Conservation (phyloP, 2,113 vertebrate genomes). For the Austrofundulus limnaeus region DNA sequence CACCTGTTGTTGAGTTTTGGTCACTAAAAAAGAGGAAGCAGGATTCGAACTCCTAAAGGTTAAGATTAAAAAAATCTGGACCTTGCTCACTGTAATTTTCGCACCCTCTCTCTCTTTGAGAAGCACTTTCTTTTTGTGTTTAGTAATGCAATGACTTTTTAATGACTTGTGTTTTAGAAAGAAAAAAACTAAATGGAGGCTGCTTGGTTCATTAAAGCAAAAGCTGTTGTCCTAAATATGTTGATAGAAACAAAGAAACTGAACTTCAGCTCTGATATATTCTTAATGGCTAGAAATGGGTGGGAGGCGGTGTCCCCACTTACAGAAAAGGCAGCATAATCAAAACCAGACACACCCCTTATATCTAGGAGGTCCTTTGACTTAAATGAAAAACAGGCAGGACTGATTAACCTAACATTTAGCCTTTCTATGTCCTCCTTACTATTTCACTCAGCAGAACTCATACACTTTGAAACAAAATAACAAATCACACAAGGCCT, state of each 20-base stretch:
- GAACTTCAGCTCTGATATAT: conserved; percentile 9
- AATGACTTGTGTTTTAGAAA: conserved; percentile 26
- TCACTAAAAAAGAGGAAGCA: conserved; percentile 24
- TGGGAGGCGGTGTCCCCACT: conserved; percentile 5
- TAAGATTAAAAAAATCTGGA: conserved; percentile 16
- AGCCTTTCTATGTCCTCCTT: conserved; percentile 65
- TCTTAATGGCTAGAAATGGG: conserved; percentile 7
- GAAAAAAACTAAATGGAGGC: conserved; percentile 36
- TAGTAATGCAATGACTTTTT: conserved; percentile 12
- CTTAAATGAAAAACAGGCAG: conserved; percentile 59
- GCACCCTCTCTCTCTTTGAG: background rate
- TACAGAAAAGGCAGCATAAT: conserved; percentile 36
- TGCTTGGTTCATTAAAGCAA: conserved; percentile 31
- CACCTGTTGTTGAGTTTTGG: conserved; percentile 21
- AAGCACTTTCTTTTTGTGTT: conserved; percentile 9
- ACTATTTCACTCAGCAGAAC: conserved; percentile 38
- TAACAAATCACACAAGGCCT: conserved; percentile 42
- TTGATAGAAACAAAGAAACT: conserved; percentile 15
- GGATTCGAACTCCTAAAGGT: conserved; percentile 17
- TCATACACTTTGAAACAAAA: conserved; percentile 38
- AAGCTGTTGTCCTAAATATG: conserved; percentile 28
- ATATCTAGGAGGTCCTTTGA: conserved; percentile 25
- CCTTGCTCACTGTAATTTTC: conserved; percentile 10
- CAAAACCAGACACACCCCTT: conserved; percentile 41
- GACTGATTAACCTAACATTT: conserved; percentile 65